A percentile compares a stretch with the other conserved stretches of the same genome.
These are phyloP conservation scores for Acipenser ruthenus DNA, from an alignment of 2,797 vertebrate genomes.

Conservation along the genomic window DNA sequence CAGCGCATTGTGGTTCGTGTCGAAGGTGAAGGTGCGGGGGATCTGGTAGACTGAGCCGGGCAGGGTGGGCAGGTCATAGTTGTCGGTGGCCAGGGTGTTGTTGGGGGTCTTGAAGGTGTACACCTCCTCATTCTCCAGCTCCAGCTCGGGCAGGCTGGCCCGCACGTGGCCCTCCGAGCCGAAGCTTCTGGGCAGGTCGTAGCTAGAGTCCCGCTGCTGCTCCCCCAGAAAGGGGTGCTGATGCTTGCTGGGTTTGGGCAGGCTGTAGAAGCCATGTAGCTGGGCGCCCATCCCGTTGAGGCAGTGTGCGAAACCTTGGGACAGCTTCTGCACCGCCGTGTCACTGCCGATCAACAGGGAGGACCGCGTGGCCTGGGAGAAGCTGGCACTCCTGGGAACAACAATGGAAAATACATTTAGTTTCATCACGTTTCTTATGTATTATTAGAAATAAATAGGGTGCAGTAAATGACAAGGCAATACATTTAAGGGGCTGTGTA, in stretches of 20 bases:
- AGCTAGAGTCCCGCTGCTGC: slow-evolving; percentile 68
- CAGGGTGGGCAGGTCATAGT: slow-evolving; percentile 74
- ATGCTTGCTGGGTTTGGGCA: slow-evolving; percentile 83
- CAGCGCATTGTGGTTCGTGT: slow-evolving; percentile 92
- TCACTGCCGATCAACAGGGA: slow-evolving; percentile 79
- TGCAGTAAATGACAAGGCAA: no score
- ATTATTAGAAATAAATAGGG: no score
- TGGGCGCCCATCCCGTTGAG: slow-evolving; percentile 79
- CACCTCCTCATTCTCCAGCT: slow-evolving; percentile 78
- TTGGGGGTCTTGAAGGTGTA: slow-evolving; percentile 90
- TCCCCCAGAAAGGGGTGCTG: slow-evolving; percentile 53
- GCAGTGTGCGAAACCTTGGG: slow-evolving; percentile 83
- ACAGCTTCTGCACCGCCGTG: slow-evolving; percentile 78
- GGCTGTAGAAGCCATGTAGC: slow-evolving; percentile 86
- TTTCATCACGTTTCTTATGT: no score
- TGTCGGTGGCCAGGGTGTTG: slow-evolving; percentile 82
- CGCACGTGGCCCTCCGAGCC: slow-evolving; percentile 68
- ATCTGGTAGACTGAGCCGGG: slow-evolving; percentile 88
- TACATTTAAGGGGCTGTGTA: no score
- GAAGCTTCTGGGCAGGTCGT: slow-evolving; percentile 76
- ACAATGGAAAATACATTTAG: slow-evolving; percentile 19
- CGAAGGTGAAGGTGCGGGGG: slow-evolving; percentile 81
- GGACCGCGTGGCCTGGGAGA: slow-evolving; percentile 82
- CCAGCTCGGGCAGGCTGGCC: slow-evolving; percentile 59
- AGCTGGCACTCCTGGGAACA: slow-evolving; percentile 83